Evolutionary conservation across 1,140 invertebrate species (phyloP).

Genomic region (Akabosia matsudoensis): DNA sequence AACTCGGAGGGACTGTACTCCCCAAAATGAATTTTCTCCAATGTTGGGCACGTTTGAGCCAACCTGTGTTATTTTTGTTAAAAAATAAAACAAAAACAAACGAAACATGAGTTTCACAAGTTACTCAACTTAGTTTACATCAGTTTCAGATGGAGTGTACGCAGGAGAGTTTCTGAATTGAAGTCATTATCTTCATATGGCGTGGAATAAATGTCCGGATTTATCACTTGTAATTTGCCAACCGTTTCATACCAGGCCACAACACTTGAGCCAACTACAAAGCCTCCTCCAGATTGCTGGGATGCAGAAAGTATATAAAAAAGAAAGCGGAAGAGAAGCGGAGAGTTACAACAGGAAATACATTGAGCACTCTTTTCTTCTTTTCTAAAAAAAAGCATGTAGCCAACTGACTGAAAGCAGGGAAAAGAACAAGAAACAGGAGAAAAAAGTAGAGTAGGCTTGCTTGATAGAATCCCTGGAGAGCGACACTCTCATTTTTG

Average conservation of each 20-base stretch:
- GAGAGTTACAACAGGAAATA: not conserved
- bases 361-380: not conserved
- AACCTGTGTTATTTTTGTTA: constrained; percentile 32
- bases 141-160: not conserved
- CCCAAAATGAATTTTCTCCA: constrained; percentile 73
- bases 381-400: not conserved
- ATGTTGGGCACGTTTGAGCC: constrained; percentile 73
- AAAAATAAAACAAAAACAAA: not conserved
- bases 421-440: no score
- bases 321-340: not conserved
- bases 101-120: not conserved
- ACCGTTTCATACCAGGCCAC: not conserved
- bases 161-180: not conserved
- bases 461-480: not conserved
- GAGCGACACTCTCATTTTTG: not conserved
- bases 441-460: not conserved
- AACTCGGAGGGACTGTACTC: constrained; percentile 63
- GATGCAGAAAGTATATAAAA: no score
- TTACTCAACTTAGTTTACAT: no score
- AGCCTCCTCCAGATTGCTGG: no score
- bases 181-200: constrained; percentile 9
- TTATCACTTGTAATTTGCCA: constrained; percentile 15
- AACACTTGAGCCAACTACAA: not conserved
- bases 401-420: not conserved
- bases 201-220: constrained; percentile 2